These are phyloP conservation scores for Bryconaethiops microstoma DNA, from an alignment of 2,797 vertebrate genomes.

Conservation along the genomic window DNA sequence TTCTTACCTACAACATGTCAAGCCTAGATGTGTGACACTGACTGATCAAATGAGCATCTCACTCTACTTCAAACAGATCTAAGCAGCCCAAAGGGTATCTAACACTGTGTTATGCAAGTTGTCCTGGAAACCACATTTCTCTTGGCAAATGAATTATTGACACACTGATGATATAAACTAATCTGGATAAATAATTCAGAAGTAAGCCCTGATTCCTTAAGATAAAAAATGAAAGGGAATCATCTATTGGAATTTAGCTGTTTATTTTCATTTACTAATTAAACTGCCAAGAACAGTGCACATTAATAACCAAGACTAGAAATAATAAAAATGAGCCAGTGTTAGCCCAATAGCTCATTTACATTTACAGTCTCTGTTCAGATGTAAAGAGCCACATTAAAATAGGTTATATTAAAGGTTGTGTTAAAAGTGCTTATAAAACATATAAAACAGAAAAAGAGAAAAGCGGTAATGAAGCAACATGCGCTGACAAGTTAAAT, in stretches of 20 bases:
- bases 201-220: slow-evolving; percentile 32
- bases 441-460: no score
- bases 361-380: no score
- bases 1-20: background rate
- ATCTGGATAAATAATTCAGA: slow-evolving; percentile 51
- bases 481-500: slow-evolving; percentile 59
- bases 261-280: no score
- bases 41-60: slow-evolving; percentile 10
- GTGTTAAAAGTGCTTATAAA: no score
- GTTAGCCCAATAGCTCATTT: no score
- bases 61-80: slow-evolving; percentile 34
- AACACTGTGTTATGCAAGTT: slow-evolving; percentile 48
- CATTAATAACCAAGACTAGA: no score
- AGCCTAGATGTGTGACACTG: background rate
- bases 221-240: background rate
- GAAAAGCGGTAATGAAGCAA: slow-evolving; percentile 57
- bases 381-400: no score
- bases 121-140: slow-evolving; percentile 51
- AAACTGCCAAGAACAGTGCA: no score
- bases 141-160: slow-evolving; percentile 49
- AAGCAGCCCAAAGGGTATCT: slow-evolving; percentile 28
- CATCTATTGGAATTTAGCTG: background rate
- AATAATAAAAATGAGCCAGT: no score
- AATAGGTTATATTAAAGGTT: no score
- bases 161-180: slow-evolving; percentile 46